Base-by-base conservation (phyloP, 2,113 vertebrate species). In the Morone saxatilis region DNA sequence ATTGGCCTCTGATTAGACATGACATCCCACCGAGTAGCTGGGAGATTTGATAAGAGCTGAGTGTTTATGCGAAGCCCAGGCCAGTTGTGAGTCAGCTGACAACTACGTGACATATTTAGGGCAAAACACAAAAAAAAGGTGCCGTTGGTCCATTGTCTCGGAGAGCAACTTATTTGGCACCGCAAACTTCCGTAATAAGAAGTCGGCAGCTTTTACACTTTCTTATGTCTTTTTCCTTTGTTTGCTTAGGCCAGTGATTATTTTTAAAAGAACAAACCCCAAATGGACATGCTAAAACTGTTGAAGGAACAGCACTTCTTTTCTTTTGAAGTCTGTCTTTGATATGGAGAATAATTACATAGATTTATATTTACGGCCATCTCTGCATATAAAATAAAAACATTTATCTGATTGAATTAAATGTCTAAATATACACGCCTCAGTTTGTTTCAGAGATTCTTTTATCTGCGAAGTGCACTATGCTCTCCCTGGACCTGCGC, bases 341-440 rank as follows among this genome's bases (percentile, higher is more conserved):
- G 95, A 95, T 93, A 90, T 94, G 93, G 85, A 95, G 90, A 91
- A 86, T 40, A 66, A 40, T 43, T 57, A 93, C 70, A 83, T 81
- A 62, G 57, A 87, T 88, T 82, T 81, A 77, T 78, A 93, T 89
- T 84, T 90, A 74, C 75, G 22, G 38, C 75, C 84, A 78, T 65
- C 68, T 83, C 71, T 74, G 85, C 82, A 80, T 74, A 85, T 76
- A 25, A 80, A 86, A 54, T 84, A 81, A 81, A 81, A 88, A 53
- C 85, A 91, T 87, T 89, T 91, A 85, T 93, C 70, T 89, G 86
- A 92, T 93, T 93, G 91, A 93, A 95, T 79, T 88, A 91, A 87
- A 45, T 25, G n/a, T 90, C 89, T 93, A 89, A 94, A 95, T 92
- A 93, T 94, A 93, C 50, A 83, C 69, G 69, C 59, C 38, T 86